Conservation (phyloP, 2,888 invertebrate genomes). For the Oasisia sp. region DNA sequence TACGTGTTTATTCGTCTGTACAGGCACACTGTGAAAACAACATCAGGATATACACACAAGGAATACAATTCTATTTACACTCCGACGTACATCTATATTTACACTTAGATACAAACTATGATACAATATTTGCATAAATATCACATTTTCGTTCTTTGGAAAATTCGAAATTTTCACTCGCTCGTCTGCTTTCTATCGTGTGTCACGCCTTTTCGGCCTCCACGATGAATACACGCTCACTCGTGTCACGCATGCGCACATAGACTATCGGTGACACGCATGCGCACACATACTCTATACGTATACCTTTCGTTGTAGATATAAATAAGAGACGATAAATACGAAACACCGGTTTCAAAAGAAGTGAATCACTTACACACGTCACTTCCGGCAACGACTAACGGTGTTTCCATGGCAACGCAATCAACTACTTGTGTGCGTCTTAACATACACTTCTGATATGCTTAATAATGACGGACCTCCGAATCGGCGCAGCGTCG, state of each 20-base stretch:
- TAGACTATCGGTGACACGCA: too few species aligned
- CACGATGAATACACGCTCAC: background rate
- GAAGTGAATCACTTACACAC: background rate
- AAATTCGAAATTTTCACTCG: background rate
- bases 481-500: background rate
- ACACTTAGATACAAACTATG: background rate
- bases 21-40: background rate
- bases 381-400: background rate
- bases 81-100: constrained; percentile 1
- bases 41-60: background rate
- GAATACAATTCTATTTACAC: background rate
- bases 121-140: constrained; percentile 13
- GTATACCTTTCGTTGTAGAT: background rate
- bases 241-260: background rate
- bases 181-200: background rate
- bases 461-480: background rate
- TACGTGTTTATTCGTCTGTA: background rate
- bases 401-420: background rate
- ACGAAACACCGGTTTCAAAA: background rate
- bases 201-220: background rate
- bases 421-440: background rate
- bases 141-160: constrained; percentile 10
- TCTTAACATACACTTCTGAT: constrained; percentile 6
- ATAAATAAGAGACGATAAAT: background rate
- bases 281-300: background rate